phyloP scores from a whole-genome alignment of 2,113 vertebrate genomes.

The Ceratotherium simum region DNA sequence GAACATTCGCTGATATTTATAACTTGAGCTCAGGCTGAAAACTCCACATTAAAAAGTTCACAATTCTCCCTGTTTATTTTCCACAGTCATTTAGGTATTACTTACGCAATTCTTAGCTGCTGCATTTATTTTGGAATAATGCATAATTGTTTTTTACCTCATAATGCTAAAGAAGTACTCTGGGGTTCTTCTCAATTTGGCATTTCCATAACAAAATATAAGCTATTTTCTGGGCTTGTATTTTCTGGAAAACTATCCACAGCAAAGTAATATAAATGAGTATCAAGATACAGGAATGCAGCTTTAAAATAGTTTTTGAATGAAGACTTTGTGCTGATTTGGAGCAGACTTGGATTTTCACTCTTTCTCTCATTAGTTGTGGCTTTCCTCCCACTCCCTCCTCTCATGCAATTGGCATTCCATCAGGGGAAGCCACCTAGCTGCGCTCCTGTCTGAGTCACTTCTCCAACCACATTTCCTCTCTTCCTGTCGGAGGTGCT shows the following conservation, averaged over 20 bases:
- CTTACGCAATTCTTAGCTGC: slow-evolving; percentile 60
- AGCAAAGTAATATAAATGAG: not conserved
- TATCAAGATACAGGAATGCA: not conserved
- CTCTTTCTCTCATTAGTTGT: not conserved
- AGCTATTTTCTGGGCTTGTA: not conserved
- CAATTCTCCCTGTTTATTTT: slow-evolving; percentile 63
- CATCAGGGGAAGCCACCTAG: not conserved
- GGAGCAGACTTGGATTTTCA: not conserved
- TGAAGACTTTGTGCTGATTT: not conserved
- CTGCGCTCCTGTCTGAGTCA: not conserved
- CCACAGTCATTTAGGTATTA: slow-evolving; percentile 50
- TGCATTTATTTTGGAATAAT: slow-evolving; percentile 63
- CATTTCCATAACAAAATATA: slow-evolving; percentile 52
- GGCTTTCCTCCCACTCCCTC: accelerated
- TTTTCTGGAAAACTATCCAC: slow-evolving; percentile 1
- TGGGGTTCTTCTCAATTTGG: slow-evolving; percentile 52
- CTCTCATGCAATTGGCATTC: not conserved
- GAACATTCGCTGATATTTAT: slow-evolving; percentile 81
- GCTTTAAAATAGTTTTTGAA: not conserved
- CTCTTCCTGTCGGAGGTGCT: not conserved
- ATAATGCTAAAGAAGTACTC: not conserved
- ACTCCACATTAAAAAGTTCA: slow-evolving; percentile 71
- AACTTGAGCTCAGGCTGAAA: slow-evolving; percentile 72
- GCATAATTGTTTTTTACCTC: slow-evolving; percentile 33
- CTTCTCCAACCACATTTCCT: not conserved